Evolutionary conservation across 1,140 invertebrate species (phyloP), one percentile per base, ranked within the genome.

Genomic region (Nymphalis io): DNA sequence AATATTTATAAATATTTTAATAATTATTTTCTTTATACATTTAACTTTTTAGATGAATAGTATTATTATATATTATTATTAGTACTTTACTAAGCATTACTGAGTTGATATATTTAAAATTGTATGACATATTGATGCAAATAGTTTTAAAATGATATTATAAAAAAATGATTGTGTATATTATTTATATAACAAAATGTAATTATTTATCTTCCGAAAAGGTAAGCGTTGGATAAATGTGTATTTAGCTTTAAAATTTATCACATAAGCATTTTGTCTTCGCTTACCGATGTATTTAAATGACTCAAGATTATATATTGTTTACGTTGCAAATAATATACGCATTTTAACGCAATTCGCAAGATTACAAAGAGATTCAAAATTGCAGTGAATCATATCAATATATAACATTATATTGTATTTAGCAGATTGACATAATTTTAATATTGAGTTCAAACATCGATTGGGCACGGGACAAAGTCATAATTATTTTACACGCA

Each of bases 301-400:
- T 73, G 65, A 60, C 60, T 53, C 64, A 69, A 65, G 48, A 57
- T 39, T 58, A 23, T 38, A 67, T 70, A 70, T 20, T 66, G 72
- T 67, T 71, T 66, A 71, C 60, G 38, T 60, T 60, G 68, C 55
- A 64, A 63, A 73, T 48, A 63, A 68, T 63, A 42, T 18, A 73
- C 44, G 53, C 53, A 63, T 62, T 62, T 62, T 58, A 57, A 72
- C 70, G 65, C 71, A 64, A 23, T 70, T 59, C 48, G 23, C 23
- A 62, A 51, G 15, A 51, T 38, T 38, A 62, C 60, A 62, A 62
- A 62, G 60, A 62, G 46, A 51, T 62, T 51, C 8, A 51, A 62
- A 51, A 53, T 53, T 53, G 48, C 15, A 13, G 12, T 51, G 46
- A 42, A 18, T 62, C 60, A 62, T 62, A 51, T 38, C n/a, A 33